Percentiles rank a stretch among this genome's conserved stretches.
phyloP scores from a whole-genome alignment of 2,113 vertebrate species.

The Pipa parva region DNA sequence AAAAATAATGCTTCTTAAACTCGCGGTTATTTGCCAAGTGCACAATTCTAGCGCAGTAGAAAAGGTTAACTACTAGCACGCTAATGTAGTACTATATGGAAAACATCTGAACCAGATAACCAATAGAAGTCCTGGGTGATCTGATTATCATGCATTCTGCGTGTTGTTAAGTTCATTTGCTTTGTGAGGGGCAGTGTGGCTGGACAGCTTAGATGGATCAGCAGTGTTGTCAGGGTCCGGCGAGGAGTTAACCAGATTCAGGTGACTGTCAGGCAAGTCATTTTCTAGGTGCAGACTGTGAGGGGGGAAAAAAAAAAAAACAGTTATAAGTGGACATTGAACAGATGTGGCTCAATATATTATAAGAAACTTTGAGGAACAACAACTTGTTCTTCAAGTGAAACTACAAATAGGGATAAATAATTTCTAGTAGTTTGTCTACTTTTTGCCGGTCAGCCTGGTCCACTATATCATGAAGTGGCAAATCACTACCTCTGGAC shows the following conservation, averaged over 20 bases:
- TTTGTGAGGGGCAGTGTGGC: not conserved
- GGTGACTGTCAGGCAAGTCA: not conserved
- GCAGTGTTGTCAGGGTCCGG: not conserved
- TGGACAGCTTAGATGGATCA: not conserved
- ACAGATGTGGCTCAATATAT: no score
- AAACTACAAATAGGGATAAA: no score
- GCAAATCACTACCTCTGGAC: no score
- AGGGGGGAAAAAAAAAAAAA: not conserved
- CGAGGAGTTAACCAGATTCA: not conserved
- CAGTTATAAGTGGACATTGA: not conserved
- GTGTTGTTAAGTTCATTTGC: not conserved
- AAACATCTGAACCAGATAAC: not conserved
- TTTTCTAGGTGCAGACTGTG: not conserved
- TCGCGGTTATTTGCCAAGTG: not conserved
- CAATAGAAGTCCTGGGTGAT: not conserved
- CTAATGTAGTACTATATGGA: not conserved
- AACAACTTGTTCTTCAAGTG: no score
- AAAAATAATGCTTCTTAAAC: not conserved
- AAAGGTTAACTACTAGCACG: not conserved
- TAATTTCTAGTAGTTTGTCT: no score
- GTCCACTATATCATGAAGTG: no score
- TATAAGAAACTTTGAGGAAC: no score
- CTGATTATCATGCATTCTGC: conserved; percentile 1
- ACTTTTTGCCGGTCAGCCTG: no score
- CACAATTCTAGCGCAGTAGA: not conserved